These are phyloP conservation scores for Proisotoma minuta DNA, from an alignment of 2,888 invertebrate species.

Conservation along the genomic window DNA sequence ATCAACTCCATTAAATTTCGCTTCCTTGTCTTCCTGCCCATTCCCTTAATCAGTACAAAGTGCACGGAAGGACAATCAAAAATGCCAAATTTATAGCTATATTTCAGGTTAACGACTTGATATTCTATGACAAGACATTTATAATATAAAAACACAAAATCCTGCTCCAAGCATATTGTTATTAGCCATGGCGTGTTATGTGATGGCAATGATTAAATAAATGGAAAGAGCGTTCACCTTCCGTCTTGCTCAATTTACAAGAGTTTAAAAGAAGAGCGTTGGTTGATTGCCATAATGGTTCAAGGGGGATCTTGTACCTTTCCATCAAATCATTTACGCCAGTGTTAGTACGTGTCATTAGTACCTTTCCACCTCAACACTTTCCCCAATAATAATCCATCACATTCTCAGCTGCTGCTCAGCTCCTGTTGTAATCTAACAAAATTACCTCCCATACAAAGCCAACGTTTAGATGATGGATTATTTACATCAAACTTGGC, in stretches of 20 bases:
- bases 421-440: slow-evolving; percentile 11
- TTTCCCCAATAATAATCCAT: slow-evolving; percentile 16
- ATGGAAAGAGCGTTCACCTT: too few relatives aligned
- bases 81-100: background rate
- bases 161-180: too few relatives aligned
- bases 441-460: slow-evolving; percentile 5
- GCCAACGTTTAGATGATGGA: background rate
- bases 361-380: slow-evolving; percentile 8
- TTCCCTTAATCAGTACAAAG: background rate
- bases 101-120: too few relatives aligned
- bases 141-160: too few relatives aligned
- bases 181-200: too few relatives aligned
- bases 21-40: background rate
- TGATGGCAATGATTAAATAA: too few relatives aligned
- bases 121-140: too few relatives aligned
- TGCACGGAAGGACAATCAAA: background rate
- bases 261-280: too few relatives aligned
- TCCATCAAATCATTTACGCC: slow-evolving; percentile 9
- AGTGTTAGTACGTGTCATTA: slow-evolving; percentile 3
- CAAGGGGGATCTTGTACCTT: slow-evolving; percentile 7
- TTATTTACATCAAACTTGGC: background rate
- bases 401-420: slow-evolving; percentile 19
- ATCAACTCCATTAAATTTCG: background rate
- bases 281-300: too few relatives aligned
- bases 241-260: too few relatives aligned